phyloP scores from a whole-genome alignment of 2,888 invertebrate genomes.

The Xanthia icteritia region DNA sequence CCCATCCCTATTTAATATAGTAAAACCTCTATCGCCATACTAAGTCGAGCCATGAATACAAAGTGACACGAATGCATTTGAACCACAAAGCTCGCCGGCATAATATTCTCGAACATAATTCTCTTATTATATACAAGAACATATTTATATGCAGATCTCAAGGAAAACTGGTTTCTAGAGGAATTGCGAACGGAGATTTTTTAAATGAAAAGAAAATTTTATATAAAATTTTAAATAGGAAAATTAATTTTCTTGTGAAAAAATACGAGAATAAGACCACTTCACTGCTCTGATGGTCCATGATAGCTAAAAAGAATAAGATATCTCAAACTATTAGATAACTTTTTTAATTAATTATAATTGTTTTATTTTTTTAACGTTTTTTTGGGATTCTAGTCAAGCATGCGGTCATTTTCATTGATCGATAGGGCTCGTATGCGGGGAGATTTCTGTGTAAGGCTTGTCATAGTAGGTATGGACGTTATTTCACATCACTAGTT shows the following conservation, averaged over 20 bases:
- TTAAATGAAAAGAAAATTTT: slow-evolving; percentile 23
- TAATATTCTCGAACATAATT: slow-evolving; percentile 57
- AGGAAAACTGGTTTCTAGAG: slow-evolving; percentile 18
- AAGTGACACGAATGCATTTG: slow-evolving; percentile 66
- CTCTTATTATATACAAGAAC: slow-evolving; percentile 50
- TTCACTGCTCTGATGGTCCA: not conserved
- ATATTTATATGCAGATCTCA: slow-evolving; percentile 57
- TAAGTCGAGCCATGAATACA: slow-evolving; percentile 72
- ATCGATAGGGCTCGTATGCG: too few relatives aligned
- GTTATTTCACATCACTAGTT: too few relatives aligned
- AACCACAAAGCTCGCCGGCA: slow-evolving; percentile 52
- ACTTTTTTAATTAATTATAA: too few relatives aligned
- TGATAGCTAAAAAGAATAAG: not conserved
- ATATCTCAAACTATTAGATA: not conserved
- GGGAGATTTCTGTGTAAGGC: too few relatives aligned
- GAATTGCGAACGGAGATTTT: slow-evolving; percentile 29
- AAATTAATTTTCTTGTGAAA: not conserved
- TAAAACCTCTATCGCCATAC: slow-evolving; percentile 63
- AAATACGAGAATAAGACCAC: not conserved
- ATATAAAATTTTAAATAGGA: not conserved
- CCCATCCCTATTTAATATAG: slow-evolving; percentile 67
- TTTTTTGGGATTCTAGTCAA: too few relatives aligned
- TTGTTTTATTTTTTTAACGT: too few relatives aligned
- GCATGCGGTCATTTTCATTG: too few relatives aligned
- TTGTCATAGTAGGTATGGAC: too few relatives aligned